phyloP scores from a whole-genome alignment of 2,888 invertebrate genomes.

The Artemia sinica region DNA sequence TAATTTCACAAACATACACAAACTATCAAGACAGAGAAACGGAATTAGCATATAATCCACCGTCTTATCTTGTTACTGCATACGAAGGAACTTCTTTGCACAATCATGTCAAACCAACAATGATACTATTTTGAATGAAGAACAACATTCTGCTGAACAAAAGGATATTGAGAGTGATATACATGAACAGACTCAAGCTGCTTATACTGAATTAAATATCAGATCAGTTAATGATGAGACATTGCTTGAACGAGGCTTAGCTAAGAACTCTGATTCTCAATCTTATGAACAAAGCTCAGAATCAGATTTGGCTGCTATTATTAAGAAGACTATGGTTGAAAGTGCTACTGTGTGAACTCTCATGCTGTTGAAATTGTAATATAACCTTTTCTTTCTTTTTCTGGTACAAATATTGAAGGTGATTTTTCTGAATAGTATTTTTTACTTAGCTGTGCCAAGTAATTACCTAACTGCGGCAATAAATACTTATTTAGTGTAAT shows the following conservation, averaged over 20 bases:
- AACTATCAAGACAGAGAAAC: not conserved
- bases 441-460: too few species aligned
- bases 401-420: too few species aligned
- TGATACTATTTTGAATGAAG: not conserved
- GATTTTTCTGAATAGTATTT: too few species aligned
- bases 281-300: not conserved
- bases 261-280: not conserved
- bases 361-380: too few species aligned
- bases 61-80: not conserved
- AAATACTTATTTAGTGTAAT: too few species aligned
- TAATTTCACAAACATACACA: not conserved
- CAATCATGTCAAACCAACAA: not conserved
- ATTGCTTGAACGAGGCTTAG: not conserved
- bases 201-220: not conserved
- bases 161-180: not conserved
- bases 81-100: not conserved
- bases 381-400: too few species aligned
- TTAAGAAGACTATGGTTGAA: conserved; percentile 1
- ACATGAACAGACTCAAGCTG: not conserved
- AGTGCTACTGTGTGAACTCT: not conserved
- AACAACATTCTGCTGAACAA: not conserved
- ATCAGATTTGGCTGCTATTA: not conserved
- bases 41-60: not conserved
- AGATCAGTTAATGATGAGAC: not conserved
- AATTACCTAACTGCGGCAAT: too few species aligned